phyloP scores from a whole-genome alignment of 2,888 invertebrate species.

The Parnassius orleans region DNA sequence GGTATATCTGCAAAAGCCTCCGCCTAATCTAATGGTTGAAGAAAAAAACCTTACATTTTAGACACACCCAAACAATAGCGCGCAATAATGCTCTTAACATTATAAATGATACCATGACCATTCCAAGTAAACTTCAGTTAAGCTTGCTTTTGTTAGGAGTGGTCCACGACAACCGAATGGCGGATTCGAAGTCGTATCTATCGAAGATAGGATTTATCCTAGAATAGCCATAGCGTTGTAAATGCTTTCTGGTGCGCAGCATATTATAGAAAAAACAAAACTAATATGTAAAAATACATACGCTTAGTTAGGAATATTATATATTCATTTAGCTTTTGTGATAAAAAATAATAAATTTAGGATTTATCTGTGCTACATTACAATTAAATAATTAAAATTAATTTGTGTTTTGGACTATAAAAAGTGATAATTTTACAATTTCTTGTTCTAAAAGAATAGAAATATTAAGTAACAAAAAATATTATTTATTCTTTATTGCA shows the following conservation, averaged over 20 bases:
- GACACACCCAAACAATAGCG: too few species aligned
- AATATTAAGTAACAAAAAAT: too few species aligned
- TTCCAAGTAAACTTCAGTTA: too few species aligned
- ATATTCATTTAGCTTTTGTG: constrained; percentile 1
- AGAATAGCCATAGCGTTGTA: constrained; percentile 26
- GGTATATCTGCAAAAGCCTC: too few species aligned
- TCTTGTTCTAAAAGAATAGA: too few species aligned
- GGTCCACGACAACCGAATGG: too few species aligned
- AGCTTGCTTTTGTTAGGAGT: too few species aligned
- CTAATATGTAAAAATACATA: background rate
- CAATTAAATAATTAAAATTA: constrained; percentile 19
- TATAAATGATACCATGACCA: too few species aligned
- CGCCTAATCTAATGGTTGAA: too few species aligned
- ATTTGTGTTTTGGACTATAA: constrained; percentile 13
- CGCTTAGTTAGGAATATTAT: background rate
- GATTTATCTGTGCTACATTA: constrained; percentile 23
- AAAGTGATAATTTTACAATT: background rate
- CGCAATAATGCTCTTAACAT: too few species aligned
- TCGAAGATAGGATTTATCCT: background rate
- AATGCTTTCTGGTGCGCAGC: constrained; percentile 33
- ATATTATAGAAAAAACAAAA: constrained; percentile 14
- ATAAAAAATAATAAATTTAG: constrained; percentile 14
- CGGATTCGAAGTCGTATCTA: background rate
- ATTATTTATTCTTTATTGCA: too few species aligned
- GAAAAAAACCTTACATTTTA: too few species aligned